phyloP scores from a whole-genome alignment of 2,797 vertebrate species.

The Lacerta agilis region DNA sequence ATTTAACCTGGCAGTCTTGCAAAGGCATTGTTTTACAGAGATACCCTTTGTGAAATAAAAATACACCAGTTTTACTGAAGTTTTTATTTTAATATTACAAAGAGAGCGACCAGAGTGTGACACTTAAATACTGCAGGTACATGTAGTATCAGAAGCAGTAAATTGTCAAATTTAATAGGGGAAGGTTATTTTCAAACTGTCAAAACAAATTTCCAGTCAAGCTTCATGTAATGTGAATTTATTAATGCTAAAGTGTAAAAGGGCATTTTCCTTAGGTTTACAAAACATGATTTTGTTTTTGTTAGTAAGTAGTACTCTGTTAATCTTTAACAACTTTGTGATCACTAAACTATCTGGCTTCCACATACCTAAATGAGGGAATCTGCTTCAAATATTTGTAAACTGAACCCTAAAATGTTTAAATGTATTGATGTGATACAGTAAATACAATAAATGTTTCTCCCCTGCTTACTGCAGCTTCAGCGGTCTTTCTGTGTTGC shows the following conservation, averaged over 20 bases:
- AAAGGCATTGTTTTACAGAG: conserved; percentile 71
- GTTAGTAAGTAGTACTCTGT: conserved; percentile 62
- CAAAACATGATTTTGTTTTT: conserved; percentile 64
- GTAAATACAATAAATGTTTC: conserved; percentile 70
- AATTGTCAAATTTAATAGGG: conserved; percentile 59
- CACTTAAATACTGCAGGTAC: conserved; percentile 53
- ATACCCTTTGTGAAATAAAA: conserved; percentile 64
- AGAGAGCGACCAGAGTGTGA: conserved; percentile 54
- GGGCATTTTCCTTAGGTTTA: conserved; percentile 54
- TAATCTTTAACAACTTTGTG: conserved; percentile 58
- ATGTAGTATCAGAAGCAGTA: conserved; percentile 62
- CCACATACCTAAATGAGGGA: conserved; percentile 65
- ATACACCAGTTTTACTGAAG: conserved; percentile 68
- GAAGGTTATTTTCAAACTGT: conserved; percentile 66
- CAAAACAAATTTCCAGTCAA: conserved; percentile 62
- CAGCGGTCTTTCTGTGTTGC: conserved; percentile 24
- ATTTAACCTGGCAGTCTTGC: conserved; percentile 51
- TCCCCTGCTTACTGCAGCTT: conserved; percentile 69
- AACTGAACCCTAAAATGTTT: conserved; percentile 68
- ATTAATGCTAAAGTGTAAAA: conserved; percentile 49
- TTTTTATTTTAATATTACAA: conserved; percentile 67
- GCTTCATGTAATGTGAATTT: conserved; percentile 59
- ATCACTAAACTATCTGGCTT: conserved; percentile 67
- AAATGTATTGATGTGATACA: conserved; percentile 70
- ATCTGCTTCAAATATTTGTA: conserved; percentile 64